A percentile compares a stretch with the other conserved stretches of the same genome.
Conservation (phyloP, 2,797 vertebrate genomes). For the Pseudotriccus pelzelni region DNA sequence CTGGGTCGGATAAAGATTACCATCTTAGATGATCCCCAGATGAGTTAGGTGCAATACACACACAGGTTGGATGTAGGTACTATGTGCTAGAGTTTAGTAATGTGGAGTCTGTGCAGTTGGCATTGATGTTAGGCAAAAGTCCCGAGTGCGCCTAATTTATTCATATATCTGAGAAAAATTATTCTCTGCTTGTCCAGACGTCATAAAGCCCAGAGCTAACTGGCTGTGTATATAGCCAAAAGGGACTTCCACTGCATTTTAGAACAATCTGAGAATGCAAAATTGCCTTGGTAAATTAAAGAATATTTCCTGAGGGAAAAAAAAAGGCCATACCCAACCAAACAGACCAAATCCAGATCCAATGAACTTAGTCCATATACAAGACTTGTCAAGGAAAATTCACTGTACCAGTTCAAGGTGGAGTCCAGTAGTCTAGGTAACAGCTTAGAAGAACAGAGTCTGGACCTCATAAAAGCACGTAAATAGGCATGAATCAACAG, state of each 20-base stretch:
- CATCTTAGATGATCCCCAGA: accelerated
- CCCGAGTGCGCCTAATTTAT: neutral
- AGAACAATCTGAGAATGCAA: neutral
- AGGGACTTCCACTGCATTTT: neutral
- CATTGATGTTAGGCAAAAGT: neutral
- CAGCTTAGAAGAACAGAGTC: neutral
- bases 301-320: neutral
- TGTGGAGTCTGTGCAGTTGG: neutral
- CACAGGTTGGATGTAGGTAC: neutral
- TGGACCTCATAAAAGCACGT: neutral
- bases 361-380: neutral
- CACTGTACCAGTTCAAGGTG: neutral
- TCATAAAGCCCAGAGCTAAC: neutral
- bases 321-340: neutral
- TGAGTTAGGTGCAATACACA: neutral
- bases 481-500: neutral
- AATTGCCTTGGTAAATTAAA: neutral
- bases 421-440: neutral
- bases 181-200: neutral
- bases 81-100: neutral
- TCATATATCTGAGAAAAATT: neutral
- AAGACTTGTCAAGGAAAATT: neutral
- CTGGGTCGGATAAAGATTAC: neutral
- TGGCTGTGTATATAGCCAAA: neutral
- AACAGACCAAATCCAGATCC: neutral